These are phyloP conservation scores for Neoascia interrupta DNA, from an alignment of 2,888 invertebrate species.

Conservation along the genomic window DNA sequence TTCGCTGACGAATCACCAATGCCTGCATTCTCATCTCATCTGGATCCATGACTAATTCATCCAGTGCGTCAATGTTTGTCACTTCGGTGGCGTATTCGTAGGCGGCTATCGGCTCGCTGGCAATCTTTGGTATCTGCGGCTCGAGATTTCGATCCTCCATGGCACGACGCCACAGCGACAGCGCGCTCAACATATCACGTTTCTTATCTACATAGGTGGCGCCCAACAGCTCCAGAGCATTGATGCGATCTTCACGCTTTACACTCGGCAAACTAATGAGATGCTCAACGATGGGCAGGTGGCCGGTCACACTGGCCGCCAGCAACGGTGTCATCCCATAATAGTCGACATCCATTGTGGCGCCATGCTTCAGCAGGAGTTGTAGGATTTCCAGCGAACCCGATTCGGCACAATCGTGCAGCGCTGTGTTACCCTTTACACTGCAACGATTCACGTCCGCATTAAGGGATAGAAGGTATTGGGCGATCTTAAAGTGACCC, in stretches of 20 bases:
- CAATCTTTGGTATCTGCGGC: slow-evolving; percentile 87
- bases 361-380: slow-evolving; percentile 91
- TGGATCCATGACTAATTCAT: slow-evolving; percentile 93
- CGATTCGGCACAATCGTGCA: slow-evolving; percentile 98
- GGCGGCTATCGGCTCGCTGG: slow-evolving; percentile 88
- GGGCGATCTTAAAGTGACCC: slow-evolving; percentile 94
- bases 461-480: slow-evolving; percentile 90
- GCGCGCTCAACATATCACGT: slow-evolving; percentile 94
- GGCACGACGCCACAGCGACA: slow-evolving; percentile 93
- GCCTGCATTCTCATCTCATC: slow-evolving; percentile 98
- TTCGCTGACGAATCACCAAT: slow-evolving; percentile 93
- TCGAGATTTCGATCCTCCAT: slow-evolving; percentile 89
- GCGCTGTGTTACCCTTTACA: slow-evolving; percentile 94
- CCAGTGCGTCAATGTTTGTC: slow-evolving; percentile 87
- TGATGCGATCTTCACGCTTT: slow-evolving; percentile 89
- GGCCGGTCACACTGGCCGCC: slow-evolving; percentile 95
- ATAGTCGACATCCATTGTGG: slow-evolving; percentile 95
- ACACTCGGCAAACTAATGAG: slow-evolving; percentile 89
- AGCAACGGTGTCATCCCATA: slow-evolving; percentile 98
- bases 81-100: slow-evolving; percentile 95
- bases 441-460: slow-evolving; percentile 96
- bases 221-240: slow-evolving; percentile 94
- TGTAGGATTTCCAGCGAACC: slow-evolving; percentile 96
- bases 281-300: slow-evolving; percentile 95
- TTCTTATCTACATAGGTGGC: slow-evolving; percentile 98